phyloP scores from a whole-genome alignment of 2,888 invertebrate species.

The Coelinius sp. region DNA sequence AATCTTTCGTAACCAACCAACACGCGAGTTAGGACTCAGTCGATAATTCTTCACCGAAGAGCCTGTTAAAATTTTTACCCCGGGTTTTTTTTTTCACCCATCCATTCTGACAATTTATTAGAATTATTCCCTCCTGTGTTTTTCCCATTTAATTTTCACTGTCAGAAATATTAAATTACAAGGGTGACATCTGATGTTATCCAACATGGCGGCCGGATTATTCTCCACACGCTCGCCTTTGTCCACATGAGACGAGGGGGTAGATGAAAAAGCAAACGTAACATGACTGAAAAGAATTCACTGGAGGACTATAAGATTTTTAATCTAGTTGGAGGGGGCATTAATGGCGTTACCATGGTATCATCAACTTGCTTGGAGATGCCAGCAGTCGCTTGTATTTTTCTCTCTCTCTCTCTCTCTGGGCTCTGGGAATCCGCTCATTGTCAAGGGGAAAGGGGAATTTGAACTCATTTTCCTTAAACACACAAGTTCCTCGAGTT shows the following conservation, averaged over 20 bases:
- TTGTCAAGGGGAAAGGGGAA: conserved; percentile 11
- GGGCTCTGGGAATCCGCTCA: not conserved
- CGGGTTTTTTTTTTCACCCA: not conserved
- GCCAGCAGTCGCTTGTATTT: conserved; percentile 20
- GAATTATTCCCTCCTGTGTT: not conserved
- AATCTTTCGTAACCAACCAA: conserved; percentile 30
- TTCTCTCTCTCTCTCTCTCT: not conserved
- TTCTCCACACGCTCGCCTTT: not conserved
- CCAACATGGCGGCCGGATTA: not conserved
- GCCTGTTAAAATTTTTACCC: not conserved
- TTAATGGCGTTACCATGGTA: conserved; percentile 45
- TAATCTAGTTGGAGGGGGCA: conserved; percentile 45
- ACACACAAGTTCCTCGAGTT: conserved; percentile 28
- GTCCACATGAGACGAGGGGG: not conserved
- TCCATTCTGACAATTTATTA: not conserved
- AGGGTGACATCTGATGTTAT: not conserved
- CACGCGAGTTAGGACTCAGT: not conserved
- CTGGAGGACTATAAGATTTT: conserved; percentile 47
- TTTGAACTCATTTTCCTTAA: conserved; percentile 44
- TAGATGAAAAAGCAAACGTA: not conserved
- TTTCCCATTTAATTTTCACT: not conserved
- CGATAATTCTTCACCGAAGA: conserved; percentile 32
- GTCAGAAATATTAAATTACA: conserved; percentile 14
- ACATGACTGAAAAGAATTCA: conserved; percentile 38
- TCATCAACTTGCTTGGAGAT: conserved; percentile 28